phyloP scores from a whole-genome alignment of 2,797 vertebrate species.

The Sebastes trivittatus region DNA sequence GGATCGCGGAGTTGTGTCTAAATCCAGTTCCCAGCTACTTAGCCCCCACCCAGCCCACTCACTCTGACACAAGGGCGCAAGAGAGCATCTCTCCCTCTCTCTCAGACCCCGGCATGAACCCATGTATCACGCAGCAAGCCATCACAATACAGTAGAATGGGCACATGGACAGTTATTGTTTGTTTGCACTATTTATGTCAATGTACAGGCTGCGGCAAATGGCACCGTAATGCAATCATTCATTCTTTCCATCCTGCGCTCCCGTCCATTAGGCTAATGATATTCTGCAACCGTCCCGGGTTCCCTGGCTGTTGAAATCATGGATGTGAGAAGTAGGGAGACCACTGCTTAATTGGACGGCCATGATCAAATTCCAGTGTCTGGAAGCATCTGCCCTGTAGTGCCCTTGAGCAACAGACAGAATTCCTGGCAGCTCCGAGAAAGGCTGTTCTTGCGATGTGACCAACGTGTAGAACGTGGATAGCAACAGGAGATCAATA shows the following conservation, averaged over 20 bases:
- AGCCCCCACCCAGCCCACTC: constrained; percentile 47
- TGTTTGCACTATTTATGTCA: constrained; percentile 73
- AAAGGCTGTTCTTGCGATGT: neutral
- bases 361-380: constrained; percentile 52
- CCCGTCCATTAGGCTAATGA: constrained; percentile 71
- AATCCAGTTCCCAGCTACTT: constrained; percentile 64
- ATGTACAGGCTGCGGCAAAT: constrained; percentile 65
- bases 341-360: constrained; percentile 41
- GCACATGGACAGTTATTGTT: constrained; percentile 69
- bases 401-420: constrained; percentile 21
- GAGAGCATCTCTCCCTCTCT: constrained; percentile 37
- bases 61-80: constrained; percentile 30
- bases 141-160: constrained; percentile 57
- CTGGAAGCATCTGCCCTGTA: constrained; percentile 43
- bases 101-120: constrained; percentile 65
- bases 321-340: constrained; percentile 54
- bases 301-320: constrained; percentile 53
- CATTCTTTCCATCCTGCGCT: constrained; percentile 57
- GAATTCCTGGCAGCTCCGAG: neutral
- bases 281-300: constrained; percentile 44
- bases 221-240: constrained; percentile 71
- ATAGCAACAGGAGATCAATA: constrained; percentile 24
- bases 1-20: constrained; percentile 58
- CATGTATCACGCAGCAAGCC: constrained; percentile 55
- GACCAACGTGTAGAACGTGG: neutral